phyloP scores from a whole-genome alignment of 2,797 vertebrate species.

The Pipistrellus pygmaeus region DNA sequence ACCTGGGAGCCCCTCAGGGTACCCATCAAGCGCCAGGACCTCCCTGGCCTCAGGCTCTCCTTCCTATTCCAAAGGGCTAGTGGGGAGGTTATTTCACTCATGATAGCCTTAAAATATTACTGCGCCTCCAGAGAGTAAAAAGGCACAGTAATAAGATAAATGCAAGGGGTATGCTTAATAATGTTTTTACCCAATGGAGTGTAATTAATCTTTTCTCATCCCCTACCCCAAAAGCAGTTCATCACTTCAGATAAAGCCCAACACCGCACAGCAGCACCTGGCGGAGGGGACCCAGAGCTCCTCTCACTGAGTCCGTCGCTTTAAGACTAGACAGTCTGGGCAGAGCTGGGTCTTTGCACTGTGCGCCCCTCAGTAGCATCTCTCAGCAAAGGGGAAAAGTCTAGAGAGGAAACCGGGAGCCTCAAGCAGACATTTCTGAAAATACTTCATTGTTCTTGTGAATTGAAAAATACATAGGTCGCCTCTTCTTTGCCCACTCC shows the following conservation, averaged over 20 bases:
- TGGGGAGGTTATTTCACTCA: constrained; percentile 32
- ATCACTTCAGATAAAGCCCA: constrained; percentile 54
- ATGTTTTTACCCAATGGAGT: constrained; percentile 33
- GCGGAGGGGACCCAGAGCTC: background rate
- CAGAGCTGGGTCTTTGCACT: background rate
- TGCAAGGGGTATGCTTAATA: constrained; percentile 35
- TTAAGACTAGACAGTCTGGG: background rate
- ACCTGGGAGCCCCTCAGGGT: background rate
- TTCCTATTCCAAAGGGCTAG: constrained; percentile 20
- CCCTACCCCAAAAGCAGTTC: constrained; percentile 38
- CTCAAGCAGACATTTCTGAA: constrained; percentile 43
- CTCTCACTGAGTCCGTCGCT: background rate
- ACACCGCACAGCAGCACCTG: background rate
- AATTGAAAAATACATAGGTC: constrained; percentile 40
- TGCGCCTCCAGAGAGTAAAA: constrained; percentile 21
- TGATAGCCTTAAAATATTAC: background rate
- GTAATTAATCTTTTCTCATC: constrained; percentile 65
- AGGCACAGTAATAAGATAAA: background rate
- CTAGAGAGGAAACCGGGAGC: background rate
- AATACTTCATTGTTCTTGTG: background rate
- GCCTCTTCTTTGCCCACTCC: background rate
- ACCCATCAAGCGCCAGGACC: background rate
- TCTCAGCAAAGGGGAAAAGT: constrained; percentile 43
- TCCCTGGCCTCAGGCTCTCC: constrained; percentile 50
- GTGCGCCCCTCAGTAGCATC: background rate